Evolutionary conservation across 1,140 invertebrate species (phyloP).

Genomic region (Thaumatotibia leucotreta): DNA sequence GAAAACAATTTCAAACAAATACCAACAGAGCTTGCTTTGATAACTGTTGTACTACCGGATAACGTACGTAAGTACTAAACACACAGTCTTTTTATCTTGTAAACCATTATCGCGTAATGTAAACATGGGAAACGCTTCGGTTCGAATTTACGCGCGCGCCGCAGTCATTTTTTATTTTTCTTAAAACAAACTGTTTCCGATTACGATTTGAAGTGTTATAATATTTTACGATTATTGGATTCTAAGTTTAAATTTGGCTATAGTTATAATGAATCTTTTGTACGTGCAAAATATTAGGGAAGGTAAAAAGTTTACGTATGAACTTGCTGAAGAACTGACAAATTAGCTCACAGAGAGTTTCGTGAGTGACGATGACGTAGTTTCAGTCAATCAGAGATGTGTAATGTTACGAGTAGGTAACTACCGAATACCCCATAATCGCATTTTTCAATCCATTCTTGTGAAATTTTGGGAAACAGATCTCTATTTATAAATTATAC

Average conservation of each 20-base stretch:
- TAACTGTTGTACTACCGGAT: constrained; percentile 14
- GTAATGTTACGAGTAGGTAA: too few species aligned
- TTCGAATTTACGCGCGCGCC: background rate
- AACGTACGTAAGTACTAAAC: constrained; percentile 8
- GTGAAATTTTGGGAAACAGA: too few species aligned
- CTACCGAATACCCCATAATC: too few species aligned
- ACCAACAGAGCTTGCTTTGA: background rate
- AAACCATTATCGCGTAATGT: constrained; percentile 9
- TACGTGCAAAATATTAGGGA: background rate
- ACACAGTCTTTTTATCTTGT: constrained; percentile 14
- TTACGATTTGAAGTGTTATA: constrained; percentile 4
- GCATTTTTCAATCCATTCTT: too few species aligned
- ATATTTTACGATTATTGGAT: background rate
- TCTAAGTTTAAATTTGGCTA: background rate
- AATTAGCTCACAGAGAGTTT: too few species aligned
- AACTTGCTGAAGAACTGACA: too few species aligned
- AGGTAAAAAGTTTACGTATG: background rate
- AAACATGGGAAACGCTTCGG: constrained; percentile 12
- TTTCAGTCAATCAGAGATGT: too few species aligned
- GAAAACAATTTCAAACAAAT: constrained; percentile 3
- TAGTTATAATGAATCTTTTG: background rate
- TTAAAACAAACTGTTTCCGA: constrained; percentile 2
- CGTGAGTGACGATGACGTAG: too few species aligned
- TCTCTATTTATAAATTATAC: too few species aligned
- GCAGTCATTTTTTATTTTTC: constrained; percentile 3